A percentile compares a stretch with the other conserved stretches of the same genome.
Evolutionary conservation across 2,113 vertebrate species (phyloP).

Genomic region (Chelonoidis abingdonii): DNA sequence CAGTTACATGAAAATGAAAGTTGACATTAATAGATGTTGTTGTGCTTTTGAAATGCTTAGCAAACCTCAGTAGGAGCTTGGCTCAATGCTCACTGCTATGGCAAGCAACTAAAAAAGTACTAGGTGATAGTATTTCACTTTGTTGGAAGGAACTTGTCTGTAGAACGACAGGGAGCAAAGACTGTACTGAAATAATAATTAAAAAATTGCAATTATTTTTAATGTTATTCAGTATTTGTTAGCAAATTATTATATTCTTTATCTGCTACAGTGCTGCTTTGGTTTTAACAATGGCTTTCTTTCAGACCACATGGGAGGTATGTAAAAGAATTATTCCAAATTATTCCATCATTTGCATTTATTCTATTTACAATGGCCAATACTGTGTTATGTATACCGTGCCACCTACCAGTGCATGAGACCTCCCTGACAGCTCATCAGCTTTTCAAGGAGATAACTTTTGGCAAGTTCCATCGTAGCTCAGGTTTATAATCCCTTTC

Average conservation of each 20-base stretch:
- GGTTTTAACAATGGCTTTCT: not conserved
- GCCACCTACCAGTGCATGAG: not conserved
- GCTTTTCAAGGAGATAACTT: slow-evolving; percentile 5
- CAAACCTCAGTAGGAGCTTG: not conserved
- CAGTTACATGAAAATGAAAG: not conserved
- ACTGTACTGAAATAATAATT: slow-evolving; percentile 19
- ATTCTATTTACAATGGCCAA: not conserved
- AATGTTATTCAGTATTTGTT: not conserved
- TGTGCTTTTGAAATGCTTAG: not conserved
- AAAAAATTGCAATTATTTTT: slow-evolving; percentile 21
- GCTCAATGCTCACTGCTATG: slow-evolving; percentile 14
- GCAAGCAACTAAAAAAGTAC: slow-evolving; percentile 20
- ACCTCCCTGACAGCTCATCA: not conserved
- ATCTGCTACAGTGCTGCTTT: not conserved
- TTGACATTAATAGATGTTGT: not conserved
- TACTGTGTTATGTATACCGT: not conserved
- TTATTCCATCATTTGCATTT: not conserved
- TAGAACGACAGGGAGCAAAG: slow-evolving; percentile 45
- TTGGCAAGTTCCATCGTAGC: not conserved
- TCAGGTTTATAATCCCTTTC: not conserved
- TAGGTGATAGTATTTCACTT: slow-evolving; percentile 32
- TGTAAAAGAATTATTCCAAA: not conserved
- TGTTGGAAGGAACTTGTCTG: slow-evolving; percentile 50
- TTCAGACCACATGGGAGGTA: not conserved
- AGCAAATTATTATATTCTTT: slow-evolving; percentile 21